Conservation (phyloP, 2,113 vertebrate species). For the Lepisosteus oculatus region DNA sequence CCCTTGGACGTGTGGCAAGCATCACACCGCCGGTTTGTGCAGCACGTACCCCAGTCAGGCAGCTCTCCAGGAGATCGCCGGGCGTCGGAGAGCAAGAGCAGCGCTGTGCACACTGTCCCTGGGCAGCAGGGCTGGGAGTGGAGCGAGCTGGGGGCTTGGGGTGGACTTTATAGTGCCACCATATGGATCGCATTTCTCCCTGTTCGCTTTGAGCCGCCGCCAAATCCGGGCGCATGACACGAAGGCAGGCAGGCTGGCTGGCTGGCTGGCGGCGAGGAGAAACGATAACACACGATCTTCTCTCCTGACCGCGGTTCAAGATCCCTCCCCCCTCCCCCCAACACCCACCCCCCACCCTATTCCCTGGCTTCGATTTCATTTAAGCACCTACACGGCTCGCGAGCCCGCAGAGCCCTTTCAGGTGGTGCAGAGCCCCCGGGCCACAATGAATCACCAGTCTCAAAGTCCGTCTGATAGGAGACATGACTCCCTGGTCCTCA, state of each 20-base stretch:
- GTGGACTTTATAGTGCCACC: conserved; percentile 56
- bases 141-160: conserved; percentile 46
- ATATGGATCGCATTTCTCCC: conserved; percentile 57
- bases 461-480: conserved; percentile 41
- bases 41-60: conserved; percentile 45
- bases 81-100: conserved; percentile 22
- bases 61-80: conserved; percentile 12
- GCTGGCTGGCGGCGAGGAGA: conserved; percentile 51
- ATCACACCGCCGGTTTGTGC: too few species aligned
- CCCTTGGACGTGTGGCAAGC: too few species aligned
- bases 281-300: conserved; percentile 64
- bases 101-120: conserved; percentile 35
- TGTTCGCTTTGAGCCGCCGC: conserved; percentile 55
- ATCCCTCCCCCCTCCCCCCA: conserved; percentile 20
- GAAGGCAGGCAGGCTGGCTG: conserved; percentile 43
- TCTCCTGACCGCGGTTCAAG: conserved; percentile 58
- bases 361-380: conserved; percentile 54
- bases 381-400: conserved; percentile 54
- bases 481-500: conserved; percentile 21
- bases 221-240: conserved; percentile 58
- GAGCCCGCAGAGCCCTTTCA: conserved; percentile 46
- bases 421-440: conserved; percentile 52
- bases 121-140: conserved; percentile 40
- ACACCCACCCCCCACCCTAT: conserved; percentile 42
- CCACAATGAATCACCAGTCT: conserved; percentile 51